Conservation (phyloP, 2,888 invertebrate species). For the Hedya salicella region DNA sequence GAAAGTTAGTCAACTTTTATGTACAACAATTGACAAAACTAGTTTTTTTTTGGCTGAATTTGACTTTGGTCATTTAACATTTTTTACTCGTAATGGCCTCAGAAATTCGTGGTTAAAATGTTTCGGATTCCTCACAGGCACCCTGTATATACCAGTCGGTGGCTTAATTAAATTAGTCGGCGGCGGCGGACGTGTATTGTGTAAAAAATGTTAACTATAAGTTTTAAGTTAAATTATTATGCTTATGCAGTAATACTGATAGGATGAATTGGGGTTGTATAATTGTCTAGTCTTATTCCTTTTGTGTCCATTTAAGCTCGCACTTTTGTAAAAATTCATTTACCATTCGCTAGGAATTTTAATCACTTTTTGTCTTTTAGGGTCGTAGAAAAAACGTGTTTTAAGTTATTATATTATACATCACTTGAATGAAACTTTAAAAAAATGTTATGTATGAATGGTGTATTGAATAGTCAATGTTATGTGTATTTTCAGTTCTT, state of each 20-base stretch:
- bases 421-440: constrained; percentile 22
- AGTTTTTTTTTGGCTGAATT: too few species aligned
- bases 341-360: constrained; percentile 9
- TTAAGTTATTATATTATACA: constrained; percentile 13
- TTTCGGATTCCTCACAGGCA: too few species aligned
- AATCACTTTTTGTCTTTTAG: constrained; percentile 5
- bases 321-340: constrained; percentile 9
- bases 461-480: constrained; percentile 12
- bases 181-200: not conserved
- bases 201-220: constrained; percentile 49
- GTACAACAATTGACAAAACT: too few species aligned
- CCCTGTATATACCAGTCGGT: too few species aligned
- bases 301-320: constrained; percentile 20
- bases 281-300: constrained; percentile 41
- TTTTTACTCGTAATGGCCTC: too few species aligned
- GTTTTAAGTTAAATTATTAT: constrained; percentile 19
- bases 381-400: not conserved
- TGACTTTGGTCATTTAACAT: too few species aligned
- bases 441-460: constrained; percentile 1
- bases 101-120: too few species aligned
- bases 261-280: constrained; percentile 44
- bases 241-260: constrained; percentile 37
- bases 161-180: too few species aligned
- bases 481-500: constrained; percentile 28
- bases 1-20: too few species aligned